Evolutionary conservation across 2,888 invertebrate genomes (phyloP), one percentile per base, ranked within the genome.

Genomic region (Metellina segmentata): DNA sequence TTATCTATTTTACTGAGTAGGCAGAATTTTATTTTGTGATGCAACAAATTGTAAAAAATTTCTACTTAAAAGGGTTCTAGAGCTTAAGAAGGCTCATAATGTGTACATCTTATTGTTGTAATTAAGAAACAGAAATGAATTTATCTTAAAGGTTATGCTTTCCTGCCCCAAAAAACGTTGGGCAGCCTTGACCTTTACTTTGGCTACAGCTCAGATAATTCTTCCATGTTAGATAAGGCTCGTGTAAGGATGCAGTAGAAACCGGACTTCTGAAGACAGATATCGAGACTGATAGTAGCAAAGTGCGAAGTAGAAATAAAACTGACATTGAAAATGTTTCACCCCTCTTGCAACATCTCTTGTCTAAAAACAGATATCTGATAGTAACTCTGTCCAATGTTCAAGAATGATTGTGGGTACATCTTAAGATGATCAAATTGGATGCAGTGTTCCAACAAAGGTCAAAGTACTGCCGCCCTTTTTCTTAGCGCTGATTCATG

Each of bases 241-340:
- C 9, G 61, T 5, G 61, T 61, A 61, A 61, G 13, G 61, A 13
- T 13, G 61, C 9, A 61, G 61, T 4, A 34, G 34, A 34, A 34
- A 34, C 34, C 34, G 34, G 34, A 34, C 61, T 61, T 61, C 61
- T 61, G 61, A 16, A 9, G 61, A 16, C 51, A 16, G 78, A 78
- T 78, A 78, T 51, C 78, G 52, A 9, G n/a, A 61, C 19, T n/a
- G 78, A 78, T 78, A 78, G 49, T 51, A 6, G 9, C 52, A 51
- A 52, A n/a, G 7, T 78, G 78, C 16, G n/a, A 19, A 52, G 52
- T n/a, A 77, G 77, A 49, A 49, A 77, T 61, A 52, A 52, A 78
- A 19, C 11, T 78, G 78, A 78, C 78, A 78, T 78, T 78, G 78
- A 78, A 78, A 78, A 16, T 51, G n/a, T 49, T n/a, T 7, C 78